Base-by-base conservation (phyloP, 1,140 invertebrate species). In the Scylla paramamosain region DNA sequence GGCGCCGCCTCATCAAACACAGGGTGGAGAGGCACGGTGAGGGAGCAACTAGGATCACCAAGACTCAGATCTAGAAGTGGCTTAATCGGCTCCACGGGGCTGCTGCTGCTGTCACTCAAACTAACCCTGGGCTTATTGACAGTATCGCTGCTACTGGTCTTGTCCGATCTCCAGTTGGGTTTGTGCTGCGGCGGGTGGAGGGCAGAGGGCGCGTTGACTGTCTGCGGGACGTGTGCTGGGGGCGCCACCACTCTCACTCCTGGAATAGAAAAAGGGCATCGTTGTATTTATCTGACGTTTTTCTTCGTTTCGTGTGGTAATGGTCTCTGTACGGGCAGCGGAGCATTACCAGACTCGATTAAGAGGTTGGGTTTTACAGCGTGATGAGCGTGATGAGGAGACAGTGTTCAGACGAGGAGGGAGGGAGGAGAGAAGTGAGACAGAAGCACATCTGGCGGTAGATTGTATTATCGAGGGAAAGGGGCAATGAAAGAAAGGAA, bases 1-100 rank as follows among this genome's bases (percentile, higher is more conserved):
- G 92, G 92, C 31, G 92, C 92, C 39, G 92, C 92, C 16, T 93
- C 29, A 48, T 93, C 92, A 39, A 93, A 93, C 8, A 93, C 83
- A 0, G 92, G 92, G 31, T 87, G 92, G 6, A 52, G 16, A 0
- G 92, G 83, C 39, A 91, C 48, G 0, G 83, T 87, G 1, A 93
- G 83, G 20, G 83, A 48, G 28, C 84, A 28, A 14, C 46, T 87
- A 3, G 46, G 3, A 28, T 87, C 46, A 6, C 92, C 92, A 7
- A 86, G 82, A n/a, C 83, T 87, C 83, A 93, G 46, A 4, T 88
- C 84, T 83, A 93, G 29, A 8, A 93, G 45, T 0, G 91, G 91
- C 39, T 92, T 83, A 28, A 92, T 92, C 29, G 91, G 91, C 48
- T 92, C 91, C 14, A 92, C 83, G 28, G 83, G 83, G 0, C 39